These are phyloP conservation scores for Alfaro cultratus DNA, from an alignment of 2,797 vertebrate species.

Conservation along the genomic window DNA sequence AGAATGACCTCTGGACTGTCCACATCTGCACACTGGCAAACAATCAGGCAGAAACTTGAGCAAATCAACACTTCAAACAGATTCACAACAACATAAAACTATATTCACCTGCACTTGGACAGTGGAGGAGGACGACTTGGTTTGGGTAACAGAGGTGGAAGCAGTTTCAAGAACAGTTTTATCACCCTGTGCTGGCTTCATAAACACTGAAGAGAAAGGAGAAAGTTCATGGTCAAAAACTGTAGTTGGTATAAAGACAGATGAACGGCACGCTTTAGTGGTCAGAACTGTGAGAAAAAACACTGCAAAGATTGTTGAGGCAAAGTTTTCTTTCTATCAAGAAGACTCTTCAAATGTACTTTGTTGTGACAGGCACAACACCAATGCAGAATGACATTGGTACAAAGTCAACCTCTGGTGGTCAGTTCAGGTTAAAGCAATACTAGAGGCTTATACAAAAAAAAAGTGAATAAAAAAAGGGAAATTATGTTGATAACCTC, in stretches of 20 bases:
- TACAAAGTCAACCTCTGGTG: constrained; percentile 13
- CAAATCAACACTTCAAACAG: background rate
- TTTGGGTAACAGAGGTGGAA: constrained; percentile 36
- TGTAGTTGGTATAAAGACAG: background rate
- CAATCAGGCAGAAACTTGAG: background rate
- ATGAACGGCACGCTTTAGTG: background rate
- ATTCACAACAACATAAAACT: background rate
- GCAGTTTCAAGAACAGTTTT: constrained; percentile 22
- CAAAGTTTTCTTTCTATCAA: background rate
- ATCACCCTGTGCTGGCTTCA: constrained; percentile 38
- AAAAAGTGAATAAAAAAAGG: background rate
- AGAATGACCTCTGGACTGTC: constrained; percentile 74
- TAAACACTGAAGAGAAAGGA: constrained; percentile 37
- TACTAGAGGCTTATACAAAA: background rate
- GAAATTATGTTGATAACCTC: background rate
- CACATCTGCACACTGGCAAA: constrained; percentile 53
- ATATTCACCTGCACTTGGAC: constrained; percentile 45
- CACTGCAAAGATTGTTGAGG: background rate
- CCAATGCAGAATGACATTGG: background rate
- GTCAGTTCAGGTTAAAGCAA: constrained; percentile 8
- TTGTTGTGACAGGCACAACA: background rate
- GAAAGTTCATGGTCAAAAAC: constrained; percentile 17
- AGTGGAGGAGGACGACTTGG: constrained; percentile 21
- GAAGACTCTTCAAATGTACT: background rate
- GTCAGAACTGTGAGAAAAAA: background rate